A percentile compares a stretch with the other conserved stretches of the same genome.
Evolutionary conservation across 2,797 vertebrate genomes (phyloP).

Genomic region (Apodemus agrarius): DNA sequence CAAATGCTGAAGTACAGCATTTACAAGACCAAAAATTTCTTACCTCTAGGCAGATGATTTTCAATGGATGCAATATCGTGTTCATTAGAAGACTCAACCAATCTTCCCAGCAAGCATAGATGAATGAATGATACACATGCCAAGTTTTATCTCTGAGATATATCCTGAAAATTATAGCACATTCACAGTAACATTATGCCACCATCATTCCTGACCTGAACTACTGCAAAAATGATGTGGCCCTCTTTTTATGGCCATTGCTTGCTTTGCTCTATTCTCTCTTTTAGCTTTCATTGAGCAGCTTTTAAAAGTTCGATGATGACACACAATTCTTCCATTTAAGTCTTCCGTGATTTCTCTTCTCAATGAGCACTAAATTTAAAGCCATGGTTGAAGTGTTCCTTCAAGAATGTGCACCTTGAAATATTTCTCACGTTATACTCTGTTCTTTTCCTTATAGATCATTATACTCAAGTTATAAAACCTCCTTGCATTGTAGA

Average conservation of each 20-base stretch:
- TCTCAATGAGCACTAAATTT: slow-evolving; percentile 31
- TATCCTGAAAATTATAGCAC: not conserved
- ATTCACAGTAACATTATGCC: not conserved
- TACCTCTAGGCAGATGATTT: not conserved
- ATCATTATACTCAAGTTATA: not conserved
- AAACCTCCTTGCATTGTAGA: not conserved
- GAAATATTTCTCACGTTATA: not conserved
- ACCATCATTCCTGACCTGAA: not conserved
- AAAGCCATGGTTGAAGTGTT: not conserved
- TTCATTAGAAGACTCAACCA: not conserved
- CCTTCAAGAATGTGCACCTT: not conserved
- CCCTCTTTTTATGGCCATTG: not conserved
- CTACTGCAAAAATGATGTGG: not conserved
- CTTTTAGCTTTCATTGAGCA: not conserved
- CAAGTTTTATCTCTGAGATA: not conserved
- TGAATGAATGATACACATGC: not conserved
- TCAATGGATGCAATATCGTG: not conserved
- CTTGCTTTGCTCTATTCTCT: not conserved
- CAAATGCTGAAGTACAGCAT: not conserved
- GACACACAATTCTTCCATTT: not conserved
- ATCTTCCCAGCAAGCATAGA: not conserved
- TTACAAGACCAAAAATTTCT: not conserved
- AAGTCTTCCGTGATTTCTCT: not conserved
- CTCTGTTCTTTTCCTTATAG: not conserved
- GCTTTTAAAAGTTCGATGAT: slow-evolving; percentile 30